These are phyloP conservation scores for Leucophenga varia DNA, from an alignment of 1,140 invertebrate species.

Conservation along the genomic window DNA sequence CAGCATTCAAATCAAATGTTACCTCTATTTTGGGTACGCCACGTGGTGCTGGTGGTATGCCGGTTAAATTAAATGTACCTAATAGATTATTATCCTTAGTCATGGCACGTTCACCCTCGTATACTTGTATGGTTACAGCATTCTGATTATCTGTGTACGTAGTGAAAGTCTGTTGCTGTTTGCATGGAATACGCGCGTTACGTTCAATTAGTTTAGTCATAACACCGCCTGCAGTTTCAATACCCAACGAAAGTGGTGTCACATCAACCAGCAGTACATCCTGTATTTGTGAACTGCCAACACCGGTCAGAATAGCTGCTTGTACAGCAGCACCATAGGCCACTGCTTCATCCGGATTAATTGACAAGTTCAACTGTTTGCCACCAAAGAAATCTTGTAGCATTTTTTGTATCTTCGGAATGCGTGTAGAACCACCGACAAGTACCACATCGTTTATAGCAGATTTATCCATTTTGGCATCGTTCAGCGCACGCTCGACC, in stretches of 20 bases:
- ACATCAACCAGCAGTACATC: slow-evolving; percentile 77
- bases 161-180: slow-evolving; percentile 67
- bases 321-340: slow-evolving; percentile 75
- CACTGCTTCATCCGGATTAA: slow-evolving; percentile 79
- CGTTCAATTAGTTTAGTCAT: slow-evolving; percentile 69
- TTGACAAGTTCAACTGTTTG: slow-evolving; percentile 69
- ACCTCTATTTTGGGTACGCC: slow-evolving; percentile 66
- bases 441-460: slow-evolving; percentile 67
- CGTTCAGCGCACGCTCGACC: slow-evolving; percentile 71
- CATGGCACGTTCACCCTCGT: slow-evolving; percentile 74
- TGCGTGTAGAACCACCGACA: slow-evolving; percentile 67
- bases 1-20: slow-evolving; percentile 78
- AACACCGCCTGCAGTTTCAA: slow-evolving; percentile 69
- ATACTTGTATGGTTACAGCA: slow-evolving; percentile 75
- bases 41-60: slow-evolving; percentile 71
- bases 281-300: slow-evolving; percentile 70
- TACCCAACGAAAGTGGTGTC: slow-evolving; percentile 69
- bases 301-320: slow-evolving; percentile 72
- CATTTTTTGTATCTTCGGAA: slow-evolving; percentile 68
- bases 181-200: slow-evolving; percentile 70
- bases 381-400: slow-evolving; percentile 68
- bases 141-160: slow-evolving; percentile 71
- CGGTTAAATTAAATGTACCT: slow-evolving; percentile 75
- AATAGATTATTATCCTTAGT: slow-evolving; percentile 78
- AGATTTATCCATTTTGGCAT: slow-evolving; percentile 75